A percentile compares a stretch with the other conserved stretches of the same genome.
phyloP scores from a whole-genome alignment of 2,797 vertebrate species.

The Somateria mollissima region DNA sequence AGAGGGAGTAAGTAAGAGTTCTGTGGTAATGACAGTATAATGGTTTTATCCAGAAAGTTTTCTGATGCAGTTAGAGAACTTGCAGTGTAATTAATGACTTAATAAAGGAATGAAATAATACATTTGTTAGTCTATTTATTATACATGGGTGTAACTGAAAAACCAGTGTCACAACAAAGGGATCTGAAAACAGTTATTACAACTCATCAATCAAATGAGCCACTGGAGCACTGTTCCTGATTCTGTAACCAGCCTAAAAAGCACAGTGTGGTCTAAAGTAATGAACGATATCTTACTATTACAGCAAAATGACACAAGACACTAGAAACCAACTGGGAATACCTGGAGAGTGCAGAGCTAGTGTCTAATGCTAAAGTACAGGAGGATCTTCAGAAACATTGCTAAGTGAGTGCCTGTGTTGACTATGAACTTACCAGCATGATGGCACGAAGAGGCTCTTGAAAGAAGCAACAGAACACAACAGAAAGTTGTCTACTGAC shows the following conservation, averaged over 20 bases:
- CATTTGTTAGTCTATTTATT: not conserved
- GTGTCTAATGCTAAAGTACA: not conserved
- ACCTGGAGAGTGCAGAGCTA: not conserved
- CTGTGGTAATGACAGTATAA: not conserved
- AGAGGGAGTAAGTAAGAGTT: not conserved
- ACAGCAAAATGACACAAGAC: not conserved
- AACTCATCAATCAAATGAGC: not conserved
- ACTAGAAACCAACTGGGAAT: accelerated
- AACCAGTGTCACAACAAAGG: not conserved
- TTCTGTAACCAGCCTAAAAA: not conserved
- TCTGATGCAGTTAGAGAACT: not conserved
- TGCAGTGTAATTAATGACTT: not conserved
- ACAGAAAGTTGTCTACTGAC: accelerated
- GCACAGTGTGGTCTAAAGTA: not conserved
- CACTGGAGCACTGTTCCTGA: not conserved
- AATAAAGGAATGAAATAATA: constrained; percentile 16
- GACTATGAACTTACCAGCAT: accelerated
- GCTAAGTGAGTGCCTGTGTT: accelerated
- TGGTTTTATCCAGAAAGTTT: not conserved
- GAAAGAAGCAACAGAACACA: not conserved
- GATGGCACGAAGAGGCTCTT: not conserved
- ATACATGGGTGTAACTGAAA: not conserved
- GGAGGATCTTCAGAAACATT: not conserved
- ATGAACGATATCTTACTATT: not conserved
- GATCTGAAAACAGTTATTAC: not conserved